These are phyloP conservation scores for Lamprotornis superbus DNA, from an alignment of 2,113 vertebrate genomes.

Conservation along the genomic window DNA sequence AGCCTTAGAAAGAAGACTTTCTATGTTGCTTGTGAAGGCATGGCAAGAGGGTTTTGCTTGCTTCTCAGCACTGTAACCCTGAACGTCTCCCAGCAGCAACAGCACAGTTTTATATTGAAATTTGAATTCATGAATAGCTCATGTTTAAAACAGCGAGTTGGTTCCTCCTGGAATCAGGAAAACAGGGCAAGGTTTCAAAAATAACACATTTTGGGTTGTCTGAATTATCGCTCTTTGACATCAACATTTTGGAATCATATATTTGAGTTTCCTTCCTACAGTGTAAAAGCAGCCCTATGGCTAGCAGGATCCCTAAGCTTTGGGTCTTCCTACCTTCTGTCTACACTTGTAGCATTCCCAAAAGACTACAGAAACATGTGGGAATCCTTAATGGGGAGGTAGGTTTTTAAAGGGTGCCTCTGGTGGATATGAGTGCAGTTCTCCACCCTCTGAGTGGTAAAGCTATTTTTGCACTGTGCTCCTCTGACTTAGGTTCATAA, in stretches of 20 bases:
- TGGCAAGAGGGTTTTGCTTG: neutral
- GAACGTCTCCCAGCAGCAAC: neutral
- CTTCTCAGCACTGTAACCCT: neutral
- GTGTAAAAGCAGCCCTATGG: neutral
- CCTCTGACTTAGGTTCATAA: neutral
- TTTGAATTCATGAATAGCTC: neutral
- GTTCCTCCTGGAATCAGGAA: neutral
- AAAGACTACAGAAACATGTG: neutral
- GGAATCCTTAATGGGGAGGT: neutral
- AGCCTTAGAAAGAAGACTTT: neutral
- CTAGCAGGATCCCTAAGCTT: neutral
- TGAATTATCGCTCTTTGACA: neutral
- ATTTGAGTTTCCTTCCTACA: neutral
- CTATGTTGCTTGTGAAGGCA: neutral
- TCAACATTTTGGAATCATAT: neutral
- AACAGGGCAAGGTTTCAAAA: neutral
- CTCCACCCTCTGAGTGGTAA: fast-evolving
- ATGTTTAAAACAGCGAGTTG: neutral
- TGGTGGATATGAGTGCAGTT: neutral
- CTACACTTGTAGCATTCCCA: neutral
- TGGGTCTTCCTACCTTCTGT: neutral
- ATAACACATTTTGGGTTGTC: neutral
- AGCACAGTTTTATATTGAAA: neutral
- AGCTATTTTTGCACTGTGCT: neutral
- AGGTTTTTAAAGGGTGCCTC: neutral